Evolutionary conservation across 2,113 vertebrate species (phyloP).

Genomic region (Octodon degus): DNA sequence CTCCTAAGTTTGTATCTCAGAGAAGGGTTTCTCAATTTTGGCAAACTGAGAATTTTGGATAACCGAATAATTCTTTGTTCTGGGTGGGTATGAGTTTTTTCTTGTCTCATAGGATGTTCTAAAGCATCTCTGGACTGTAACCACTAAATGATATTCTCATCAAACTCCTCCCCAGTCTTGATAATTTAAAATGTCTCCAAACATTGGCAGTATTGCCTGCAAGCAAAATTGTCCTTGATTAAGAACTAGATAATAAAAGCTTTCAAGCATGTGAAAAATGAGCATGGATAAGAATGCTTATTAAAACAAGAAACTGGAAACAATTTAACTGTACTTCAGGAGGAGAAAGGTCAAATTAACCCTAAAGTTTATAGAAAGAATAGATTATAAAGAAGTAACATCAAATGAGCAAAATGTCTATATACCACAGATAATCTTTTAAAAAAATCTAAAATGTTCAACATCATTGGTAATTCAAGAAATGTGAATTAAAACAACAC

Average conservation of each 20-base stretch:
- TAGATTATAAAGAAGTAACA: neutral
- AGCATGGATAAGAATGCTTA: neutral
- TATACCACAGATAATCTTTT: neutral
- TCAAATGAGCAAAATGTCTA: neutral
- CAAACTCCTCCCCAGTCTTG: neutral
- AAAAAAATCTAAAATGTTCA: neutral
- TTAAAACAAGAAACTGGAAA: neutral
- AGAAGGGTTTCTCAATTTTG: neutral
- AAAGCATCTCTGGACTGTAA: neutral
- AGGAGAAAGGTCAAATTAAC: conserved; percentile 14
- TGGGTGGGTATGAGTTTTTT: neutral
- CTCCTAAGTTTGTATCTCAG: neutral
- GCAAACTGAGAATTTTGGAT: neutral
- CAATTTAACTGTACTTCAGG: neutral
- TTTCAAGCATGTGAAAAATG: neutral
- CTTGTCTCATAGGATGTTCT: neutral
- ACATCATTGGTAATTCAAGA: too few relatives aligned
- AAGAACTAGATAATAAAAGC: neutral
- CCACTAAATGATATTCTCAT: neutral
- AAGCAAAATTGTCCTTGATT: neutral
- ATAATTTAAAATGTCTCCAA: neutral
- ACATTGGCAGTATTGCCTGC: neutral
- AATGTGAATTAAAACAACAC: too few relatives aligned
- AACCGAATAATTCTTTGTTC: neutral
- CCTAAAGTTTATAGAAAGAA: neutral